Evolutionary conservation across 2,113 vertebrate species (phyloP).

Genomic region (Tonatia bakeri): DNA sequence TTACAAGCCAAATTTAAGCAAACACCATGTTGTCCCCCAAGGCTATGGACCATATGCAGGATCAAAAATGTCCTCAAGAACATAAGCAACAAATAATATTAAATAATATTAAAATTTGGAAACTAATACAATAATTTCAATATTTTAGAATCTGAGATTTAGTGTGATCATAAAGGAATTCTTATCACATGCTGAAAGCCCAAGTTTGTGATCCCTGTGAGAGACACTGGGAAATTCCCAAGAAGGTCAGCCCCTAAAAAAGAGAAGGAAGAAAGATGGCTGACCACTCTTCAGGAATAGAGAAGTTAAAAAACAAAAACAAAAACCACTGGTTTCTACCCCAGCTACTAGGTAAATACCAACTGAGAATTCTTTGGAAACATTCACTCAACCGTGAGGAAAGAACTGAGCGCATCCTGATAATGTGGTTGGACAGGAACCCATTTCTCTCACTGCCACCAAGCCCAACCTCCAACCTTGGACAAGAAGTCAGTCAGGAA

Average conservation of each 20-base stretch:
- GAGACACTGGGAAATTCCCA: not conserved
- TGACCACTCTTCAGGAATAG: not conserved
- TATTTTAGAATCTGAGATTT: not conserved
- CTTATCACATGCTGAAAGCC: not conserved
- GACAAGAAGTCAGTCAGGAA: not conserved
- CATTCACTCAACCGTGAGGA: not conserved
- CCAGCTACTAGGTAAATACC: not conserved
- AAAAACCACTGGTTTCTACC: not conserved
- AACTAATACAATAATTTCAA: not conserved
- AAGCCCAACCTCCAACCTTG: not conserved
- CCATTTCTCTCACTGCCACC: not conserved
- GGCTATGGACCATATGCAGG: not conserved
- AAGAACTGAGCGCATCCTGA: not conserved
- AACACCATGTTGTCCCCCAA: not conserved
- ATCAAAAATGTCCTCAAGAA: not conserved
- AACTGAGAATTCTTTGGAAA: not conserved
- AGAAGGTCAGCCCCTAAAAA: not conserved
- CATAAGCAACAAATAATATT: not conserved
- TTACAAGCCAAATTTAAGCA: not conserved
- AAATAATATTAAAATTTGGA: conserved; percentile 6
- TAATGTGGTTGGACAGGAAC: not conserved
- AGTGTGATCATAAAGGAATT: not conserved
- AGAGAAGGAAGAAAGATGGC: not conserved
- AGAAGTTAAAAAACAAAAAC: conserved; percentile 23
- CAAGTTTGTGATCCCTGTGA: not conserved